These are phyloP conservation scores for Cephalopachus bancanus DNA, from an alignment of 2,797 vertebrate genomes.

Conservation along the genomic window DNA sequence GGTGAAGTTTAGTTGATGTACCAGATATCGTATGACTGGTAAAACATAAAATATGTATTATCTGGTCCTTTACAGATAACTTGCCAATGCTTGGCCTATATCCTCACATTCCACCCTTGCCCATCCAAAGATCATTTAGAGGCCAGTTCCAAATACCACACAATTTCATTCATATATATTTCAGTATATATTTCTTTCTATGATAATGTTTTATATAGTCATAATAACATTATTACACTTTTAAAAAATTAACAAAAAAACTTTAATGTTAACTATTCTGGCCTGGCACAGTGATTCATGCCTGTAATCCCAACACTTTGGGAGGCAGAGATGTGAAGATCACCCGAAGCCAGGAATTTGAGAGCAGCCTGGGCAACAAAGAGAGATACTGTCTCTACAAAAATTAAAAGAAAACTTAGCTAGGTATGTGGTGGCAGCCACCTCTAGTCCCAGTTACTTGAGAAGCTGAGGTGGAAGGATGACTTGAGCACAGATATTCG, in stretches of 20 bases:
- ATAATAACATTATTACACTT: background rate
- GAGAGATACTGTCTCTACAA: too few species aligned
- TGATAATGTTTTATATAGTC: background rate
- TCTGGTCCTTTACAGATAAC: background rate
- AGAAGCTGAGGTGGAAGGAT: too few species aligned
- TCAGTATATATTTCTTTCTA: slow-evolving; percentile 2
- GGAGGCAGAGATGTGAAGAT: too few species aligned
- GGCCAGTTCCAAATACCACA: background rate
- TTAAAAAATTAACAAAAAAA: slow-evolving; percentile 33
- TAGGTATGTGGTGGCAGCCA: too few species aligned
- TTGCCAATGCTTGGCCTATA: background rate
- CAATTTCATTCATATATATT: slow-evolving; percentile 2
- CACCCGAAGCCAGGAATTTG: too few species aligned
- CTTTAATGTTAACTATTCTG: slow-evolving; percentile 10
- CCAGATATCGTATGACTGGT: background rate
- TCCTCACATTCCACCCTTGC: background rate
- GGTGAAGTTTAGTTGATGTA: background rate
- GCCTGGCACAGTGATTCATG: too few species aligned
- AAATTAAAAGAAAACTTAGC: too few species aligned
- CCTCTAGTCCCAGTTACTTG: too few species aligned
- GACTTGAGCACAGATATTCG: too few species aligned
- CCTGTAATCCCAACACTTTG: too few species aligned
- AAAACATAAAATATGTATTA: slow-evolving; percentile 27
- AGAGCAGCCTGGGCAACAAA: too few species aligned
- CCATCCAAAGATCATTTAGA: background rate